Evolutionary conservation across 2,797 vertebrate genomes (phyloP).

Genomic region (Pogonophryne albipinna): DNA sequence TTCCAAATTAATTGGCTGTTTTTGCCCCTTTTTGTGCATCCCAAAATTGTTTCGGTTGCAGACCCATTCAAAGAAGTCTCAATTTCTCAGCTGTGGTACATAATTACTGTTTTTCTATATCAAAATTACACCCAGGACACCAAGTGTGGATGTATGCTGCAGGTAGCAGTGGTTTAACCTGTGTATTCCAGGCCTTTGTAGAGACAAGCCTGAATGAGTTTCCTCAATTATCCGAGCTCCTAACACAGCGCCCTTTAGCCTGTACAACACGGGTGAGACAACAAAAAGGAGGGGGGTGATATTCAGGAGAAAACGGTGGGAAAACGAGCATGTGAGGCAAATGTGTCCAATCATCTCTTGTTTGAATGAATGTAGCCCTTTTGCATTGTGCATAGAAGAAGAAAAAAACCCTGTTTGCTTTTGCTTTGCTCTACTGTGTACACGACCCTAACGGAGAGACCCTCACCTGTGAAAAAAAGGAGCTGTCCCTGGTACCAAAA

Average conservation of each 20-base stretch:
- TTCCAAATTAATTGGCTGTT: neutral
- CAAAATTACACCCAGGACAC: neutral
- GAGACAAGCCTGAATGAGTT: slow-evolving; percentile 25
- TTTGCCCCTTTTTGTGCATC: neutral
- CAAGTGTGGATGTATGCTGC: slow-evolving; percentile 19
- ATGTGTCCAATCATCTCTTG: slow-evolving; percentile 27
- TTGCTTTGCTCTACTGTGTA: slow-evolving; percentile 27
- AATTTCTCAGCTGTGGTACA: neutral
- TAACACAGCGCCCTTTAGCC: slow-evolving; percentile 27
- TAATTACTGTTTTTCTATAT: slow-evolving; percentile 15
- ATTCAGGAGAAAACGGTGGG: slow-evolving; percentile 49
- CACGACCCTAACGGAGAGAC: slow-evolving; percentile 17
- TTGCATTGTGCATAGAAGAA: slow-evolving; percentile 33
- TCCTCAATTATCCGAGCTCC: slow-evolving; percentile 35
- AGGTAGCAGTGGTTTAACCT: slow-evolving; percentile 32
- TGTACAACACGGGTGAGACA: slow-evolving; percentile 9
- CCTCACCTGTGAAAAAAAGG: slow-evolving; percentile 65
- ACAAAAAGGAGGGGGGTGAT: neutral
- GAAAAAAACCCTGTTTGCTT: slow-evolving; percentile 40
- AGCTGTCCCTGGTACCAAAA: slow-evolving; percentile 81
- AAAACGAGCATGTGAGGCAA: slow-evolving; percentile 68
- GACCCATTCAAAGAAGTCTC: neutral
- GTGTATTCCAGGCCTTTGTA: neutral
- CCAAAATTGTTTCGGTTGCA: neutral
- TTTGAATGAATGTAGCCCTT: slow-evolving; percentile 49